A percentile compares a stretch with the other conserved stretches of the same genome.
Evolutionary conservation across 2,113 vertebrate species (phyloP).

Genomic region (Progne subis): DNA sequence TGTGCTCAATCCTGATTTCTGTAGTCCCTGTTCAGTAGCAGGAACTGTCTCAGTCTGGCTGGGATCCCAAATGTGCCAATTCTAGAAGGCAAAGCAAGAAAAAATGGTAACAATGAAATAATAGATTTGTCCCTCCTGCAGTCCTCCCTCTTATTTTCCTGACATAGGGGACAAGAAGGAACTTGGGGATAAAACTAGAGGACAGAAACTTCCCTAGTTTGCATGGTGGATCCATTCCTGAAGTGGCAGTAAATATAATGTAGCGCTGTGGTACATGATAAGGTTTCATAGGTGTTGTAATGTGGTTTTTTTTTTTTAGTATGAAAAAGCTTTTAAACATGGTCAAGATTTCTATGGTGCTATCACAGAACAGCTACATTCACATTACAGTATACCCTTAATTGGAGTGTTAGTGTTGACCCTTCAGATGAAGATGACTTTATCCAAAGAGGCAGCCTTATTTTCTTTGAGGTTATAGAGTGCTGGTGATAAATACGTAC

Average conservation of each 20-base stretch:
- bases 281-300: not conserved
- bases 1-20: not conserved
- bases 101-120: not conserved
- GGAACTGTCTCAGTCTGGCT: not conserved
- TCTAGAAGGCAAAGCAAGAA: not conserved
- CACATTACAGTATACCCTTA: not conserved
- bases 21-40: not conserved
- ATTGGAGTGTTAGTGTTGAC: not conserved
- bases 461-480: not conserved
- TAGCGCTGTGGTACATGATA: fast-evolving
- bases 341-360: not conserved
- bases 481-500: not conserved
- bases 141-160: not conserved
- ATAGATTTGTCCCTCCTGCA: not conserved
- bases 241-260: not conserved
- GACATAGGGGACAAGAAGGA: not conserved
- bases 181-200: not conserved
- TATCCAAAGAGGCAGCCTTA: not conserved
- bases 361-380: not conserved
- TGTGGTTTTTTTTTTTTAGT: not conserved
- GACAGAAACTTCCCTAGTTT: not conserved
- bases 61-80: not conserved
- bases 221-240: not conserved
- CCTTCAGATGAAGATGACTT: not conserved
- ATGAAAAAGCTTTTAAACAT: not conserved